Evolutionary conservation across 2,888 invertebrate species (phyloP).

Genomic region (Diachrysia chrysitis): DNA sequence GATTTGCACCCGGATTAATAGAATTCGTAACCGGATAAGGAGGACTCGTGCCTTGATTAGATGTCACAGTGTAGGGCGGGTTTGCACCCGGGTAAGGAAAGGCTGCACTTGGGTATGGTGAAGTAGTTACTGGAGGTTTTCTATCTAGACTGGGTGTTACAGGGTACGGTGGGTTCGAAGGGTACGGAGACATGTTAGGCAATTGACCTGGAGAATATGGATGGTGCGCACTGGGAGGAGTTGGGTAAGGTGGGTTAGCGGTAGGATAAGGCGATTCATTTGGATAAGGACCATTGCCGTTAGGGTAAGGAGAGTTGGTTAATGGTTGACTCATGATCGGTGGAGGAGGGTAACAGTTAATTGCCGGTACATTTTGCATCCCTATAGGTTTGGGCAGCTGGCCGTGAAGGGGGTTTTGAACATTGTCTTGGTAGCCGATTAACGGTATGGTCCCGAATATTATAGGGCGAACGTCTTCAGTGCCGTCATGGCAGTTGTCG

Average conservation of each 20-base stretch:
- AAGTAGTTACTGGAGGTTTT: constrained; percentile 32
- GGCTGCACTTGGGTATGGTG: constrained; percentile 41
- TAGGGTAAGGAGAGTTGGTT: constrained; percentile 37
- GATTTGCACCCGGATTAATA: constrained; percentile 22
- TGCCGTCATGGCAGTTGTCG: constrained; percentile 73
- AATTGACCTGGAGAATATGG: constrained; percentile 40
- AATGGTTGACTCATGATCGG: constrained; percentile 67
- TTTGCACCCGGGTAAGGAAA: constrained; percentile 53
- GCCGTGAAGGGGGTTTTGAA: constrained; percentile 63
- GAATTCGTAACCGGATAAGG: background rate
- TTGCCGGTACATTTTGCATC: constrained; percentile 49
- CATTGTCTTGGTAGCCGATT: constrained; percentile 65
- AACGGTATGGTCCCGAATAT: constrained; percentile 78
- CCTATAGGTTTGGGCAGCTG: constrained; percentile 61
- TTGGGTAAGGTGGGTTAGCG: constrained; percentile 26
- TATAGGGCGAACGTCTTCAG: constrained; percentile 63
- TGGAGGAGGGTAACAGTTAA: constrained; percentile 49
- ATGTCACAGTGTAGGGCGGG: constrained; percentile 43
- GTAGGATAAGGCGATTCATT: constrained; percentile 41
- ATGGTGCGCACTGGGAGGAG: constrained; percentile 20
- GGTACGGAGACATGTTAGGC: constrained; percentile 42
- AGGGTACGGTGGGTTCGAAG: constrained; percentile 58
- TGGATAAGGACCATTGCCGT: constrained; percentile 29
- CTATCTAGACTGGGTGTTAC: constrained; percentile 15
- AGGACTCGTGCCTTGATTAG: constrained; percentile 37